Base-by-base conservation (phyloP, 2,113 vertebrate genomes). In the Pungitius pungitius region DNA sequence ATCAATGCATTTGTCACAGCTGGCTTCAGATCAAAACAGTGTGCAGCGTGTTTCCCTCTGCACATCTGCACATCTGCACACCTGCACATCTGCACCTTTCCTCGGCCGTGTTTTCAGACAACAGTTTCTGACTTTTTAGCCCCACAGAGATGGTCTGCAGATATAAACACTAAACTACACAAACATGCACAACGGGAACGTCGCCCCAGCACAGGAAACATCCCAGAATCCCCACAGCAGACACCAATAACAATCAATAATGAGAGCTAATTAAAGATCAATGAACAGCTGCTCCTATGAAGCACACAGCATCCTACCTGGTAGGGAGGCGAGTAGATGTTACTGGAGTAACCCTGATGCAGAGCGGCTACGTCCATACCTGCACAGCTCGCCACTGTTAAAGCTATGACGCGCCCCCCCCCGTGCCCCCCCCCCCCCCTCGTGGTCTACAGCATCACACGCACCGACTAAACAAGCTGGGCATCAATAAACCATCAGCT, bases 351-450 rank as follows among this genome's bases (percentile, higher is more conserved):
- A 78, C 87, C 86, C 80, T 91, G 91, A 56, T 87, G 89, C 59
- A 93, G 75, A 35, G 90, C 83, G 72, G 90, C 86, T 66, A 93
- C 39, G 77, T 95, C 93, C 94, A 95, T 95, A 6, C 69, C 89
- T 73, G 35, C 73, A 59, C 69, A 58, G 80, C 63, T 57, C 47
- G 37, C 8, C 73, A 8, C 65, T 45, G 8, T 15, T 9, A 26
- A 49, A 11, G 30, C 47, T 22, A 2, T 10, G 69, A 40, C 10
- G 30, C 64, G 73, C 26, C 24, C 22, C 66, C 45, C 18, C 45
- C 18, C 33, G 7, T 4, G 14, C 42, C 1, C 40, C 40, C 12
- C 40, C 66, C 78, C 24, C 27, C 20, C 66, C 43, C 18, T 15
- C 4, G 42, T 58, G 26, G 0, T 54, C 66, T 39, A 49, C 54